Evolutionary conservation across 2,888 invertebrate species (phyloP).

Genomic region (Molanna angustata): DNA sequence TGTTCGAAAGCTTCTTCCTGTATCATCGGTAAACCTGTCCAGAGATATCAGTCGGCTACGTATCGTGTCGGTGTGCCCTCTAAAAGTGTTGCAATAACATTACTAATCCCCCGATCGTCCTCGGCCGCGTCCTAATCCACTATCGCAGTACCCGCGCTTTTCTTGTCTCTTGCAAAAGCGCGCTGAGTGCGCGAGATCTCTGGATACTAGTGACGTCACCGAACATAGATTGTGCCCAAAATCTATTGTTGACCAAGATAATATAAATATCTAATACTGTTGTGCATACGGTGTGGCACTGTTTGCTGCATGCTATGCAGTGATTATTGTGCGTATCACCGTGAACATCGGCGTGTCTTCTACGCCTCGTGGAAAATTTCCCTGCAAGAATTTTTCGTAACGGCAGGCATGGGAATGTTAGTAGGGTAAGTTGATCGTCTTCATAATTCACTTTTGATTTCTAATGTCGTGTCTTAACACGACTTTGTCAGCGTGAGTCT

Average conservation of each 20-base stretch:
- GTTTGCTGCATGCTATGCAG: conserved; percentile 13
- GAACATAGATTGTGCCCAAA: not conserved
- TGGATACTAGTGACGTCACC: conserved; percentile 3
- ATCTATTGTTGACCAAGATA: not conserved
- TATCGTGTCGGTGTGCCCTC: too few relatives aligned
- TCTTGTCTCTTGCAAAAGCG: conserved; percentile 6
- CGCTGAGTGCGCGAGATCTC: conserved; percentile 12
- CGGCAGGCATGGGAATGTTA: conserved; percentile 31
- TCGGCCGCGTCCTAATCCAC: too few relatives aligned
- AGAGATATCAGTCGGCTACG: too few relatives aligned
- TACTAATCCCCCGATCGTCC: too few relatives aligned
- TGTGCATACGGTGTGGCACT: conserved; percentile 6
- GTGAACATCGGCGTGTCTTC: not conserved
- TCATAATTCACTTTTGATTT: too few relatives aligned
- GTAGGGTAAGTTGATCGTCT: conserved; percentile 23
- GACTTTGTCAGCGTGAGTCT: too few relatives aligned
- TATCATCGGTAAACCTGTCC: too few relatives aligned
- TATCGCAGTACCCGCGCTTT: conserved; percentile 15
- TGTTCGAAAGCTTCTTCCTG: too few relatives aligned
- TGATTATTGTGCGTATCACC: conserved; percentile 10
- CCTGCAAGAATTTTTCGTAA: conserved; percentile 10
- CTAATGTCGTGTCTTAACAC: too few relatives aligned
- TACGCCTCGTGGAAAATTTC: conserved; percentile 6
- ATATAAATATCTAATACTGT: not conserved
- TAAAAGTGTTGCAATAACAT: not conserved